A percentile compares a stretch with the other conserved stretches of the same genome.
Evolutionary conservation across 2,888 invertebrate species (phyloP).

Genomic region (Actias luna): DNA sequence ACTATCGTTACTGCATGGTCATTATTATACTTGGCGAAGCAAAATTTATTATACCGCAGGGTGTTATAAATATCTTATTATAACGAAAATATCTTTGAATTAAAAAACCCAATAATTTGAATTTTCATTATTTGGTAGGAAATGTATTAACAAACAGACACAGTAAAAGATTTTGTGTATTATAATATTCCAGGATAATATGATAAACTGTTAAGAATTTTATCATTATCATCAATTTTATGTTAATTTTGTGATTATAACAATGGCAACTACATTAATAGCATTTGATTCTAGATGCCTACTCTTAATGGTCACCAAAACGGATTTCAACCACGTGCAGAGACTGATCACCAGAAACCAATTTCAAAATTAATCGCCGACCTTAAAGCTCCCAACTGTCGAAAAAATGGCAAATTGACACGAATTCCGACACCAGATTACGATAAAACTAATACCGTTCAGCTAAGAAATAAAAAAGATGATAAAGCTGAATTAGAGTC

Average conservation of each 20-base stretch:
- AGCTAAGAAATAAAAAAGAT: constrained; percentile 55
- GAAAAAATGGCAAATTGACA: constrained; percentile 59
- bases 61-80: too few relatives aligned
- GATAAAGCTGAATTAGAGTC: constrained; percentile 89
- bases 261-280: background rate
- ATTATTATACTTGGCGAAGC: too few relatives aligned
- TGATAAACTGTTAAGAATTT: background rate
- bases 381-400: constrained; percentile 50
- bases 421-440: constrained; percentile 72
- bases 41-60: too few relatives aligned
- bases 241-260: background rate
- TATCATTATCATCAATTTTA: background rate
- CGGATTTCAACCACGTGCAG: constrained; percentile 48
- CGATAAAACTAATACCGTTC: constrained; percentile 48
- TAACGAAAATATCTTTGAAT: background rate
- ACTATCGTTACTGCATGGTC: too few relatives aligned
- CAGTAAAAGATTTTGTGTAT: background rate
- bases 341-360: constrained; percentile 30
- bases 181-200: background rate
- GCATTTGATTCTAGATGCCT: constrained; percentile 62
- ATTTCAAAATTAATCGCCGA: constrained; percentile 35
- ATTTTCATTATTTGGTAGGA: too few relatives aligned
- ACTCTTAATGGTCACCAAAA: constrained; percentile 58
- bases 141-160: background rate
- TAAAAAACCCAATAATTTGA: background rate